Percentiles rank a stretch among this genome's conserved stretches.
These are phyloP conservation scores for Crematogaster levior DNA, from an alignment of 2,888 invertebrate species.

Conservation along the genomic window DNA sequence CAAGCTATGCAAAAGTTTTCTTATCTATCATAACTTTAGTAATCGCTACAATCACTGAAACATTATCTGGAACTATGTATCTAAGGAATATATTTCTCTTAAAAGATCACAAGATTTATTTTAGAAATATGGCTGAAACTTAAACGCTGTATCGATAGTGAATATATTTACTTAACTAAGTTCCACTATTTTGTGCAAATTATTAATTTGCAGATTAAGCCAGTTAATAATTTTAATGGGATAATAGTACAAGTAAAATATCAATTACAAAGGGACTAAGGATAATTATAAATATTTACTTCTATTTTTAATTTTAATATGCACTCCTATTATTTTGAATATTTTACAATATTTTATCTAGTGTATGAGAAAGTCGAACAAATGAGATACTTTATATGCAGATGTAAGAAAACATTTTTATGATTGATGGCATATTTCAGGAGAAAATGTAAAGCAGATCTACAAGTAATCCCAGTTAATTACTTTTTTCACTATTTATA, in stretches of 20 bases:
- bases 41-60: constrained; percentile 48
- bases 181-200: constrained; percentile 46
- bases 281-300: constrained; percentile 55
- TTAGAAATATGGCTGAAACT: constrained; percentile 40
- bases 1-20: constrained; percentile 8
- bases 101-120: constrained; percentile 39
- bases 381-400: constrained; percentile 44
- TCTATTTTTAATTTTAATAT: constrained; percentile 52
- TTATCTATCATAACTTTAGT: constrained; percentile 34
- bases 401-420: constrained; percentile 48
- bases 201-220: constrained; percentile 58
- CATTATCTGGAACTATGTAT: constrained; percentile 45
- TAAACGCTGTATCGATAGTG: constrained; percentile 48
- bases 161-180: constrained; percentile 58
- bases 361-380: constrained; percentile 43
- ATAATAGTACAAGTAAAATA: constrained; percentile 58
- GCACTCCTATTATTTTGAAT: constrained; percentile 22
- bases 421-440: constrained; percentile 59
- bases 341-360: constrained; percentile 55
- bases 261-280: constrained; percentile 54
- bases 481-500: constrained; percentile 2
- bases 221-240: constrained; percentile 60
- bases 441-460: constrained; percentile 54
- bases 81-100: constrained; percentile 32
- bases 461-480: constrained; percentile 68